These are phyloP conservation scores for Sminthopsis crassicaudata DNA, from an alignment of 2,113 vertebrate species.

Conservation along the genomic window DNA sequence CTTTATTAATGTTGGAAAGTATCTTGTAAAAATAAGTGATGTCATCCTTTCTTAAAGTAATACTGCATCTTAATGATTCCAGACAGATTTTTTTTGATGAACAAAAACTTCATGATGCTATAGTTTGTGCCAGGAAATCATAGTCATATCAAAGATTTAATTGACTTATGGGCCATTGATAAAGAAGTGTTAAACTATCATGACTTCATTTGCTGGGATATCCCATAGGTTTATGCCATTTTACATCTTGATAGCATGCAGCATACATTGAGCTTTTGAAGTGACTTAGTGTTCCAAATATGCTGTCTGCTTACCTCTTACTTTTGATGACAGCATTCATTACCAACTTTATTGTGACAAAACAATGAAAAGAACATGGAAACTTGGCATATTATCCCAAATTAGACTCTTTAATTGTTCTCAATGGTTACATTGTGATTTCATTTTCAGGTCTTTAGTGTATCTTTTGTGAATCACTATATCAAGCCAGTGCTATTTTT, in stretches of 20 bases:
- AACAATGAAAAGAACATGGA: not conserved
- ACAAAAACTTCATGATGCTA: not conserved
- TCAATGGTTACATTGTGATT: not conserved
- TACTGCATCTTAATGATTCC: not conserved
- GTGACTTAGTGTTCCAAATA: not conserved
- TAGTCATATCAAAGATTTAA: not conserved
- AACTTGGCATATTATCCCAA: not conserved
- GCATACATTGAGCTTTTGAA: not conserved
- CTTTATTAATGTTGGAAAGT: not conserved
- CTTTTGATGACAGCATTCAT: not conserved
- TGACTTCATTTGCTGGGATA: not conserved
- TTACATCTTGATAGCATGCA: not conserved
- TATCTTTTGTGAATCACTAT: not conserved
- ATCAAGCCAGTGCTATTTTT: not conserved
- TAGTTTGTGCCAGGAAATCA: not conserved
- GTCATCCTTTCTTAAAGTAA: not conserved
- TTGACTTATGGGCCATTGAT: not conserved
- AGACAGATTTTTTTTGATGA: not conserved
- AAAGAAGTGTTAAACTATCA: not conserved
- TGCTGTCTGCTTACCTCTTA: not conserved
- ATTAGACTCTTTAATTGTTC: not conserved
- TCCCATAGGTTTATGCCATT: not conserved
- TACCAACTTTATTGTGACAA: not conserved
- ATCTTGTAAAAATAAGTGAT: conserved; percentile 7
- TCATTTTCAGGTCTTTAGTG: not conserved